phyloP scores from a whole-genome alignment of 2,113 vertebrate species.

The Murina feae region DNA sequence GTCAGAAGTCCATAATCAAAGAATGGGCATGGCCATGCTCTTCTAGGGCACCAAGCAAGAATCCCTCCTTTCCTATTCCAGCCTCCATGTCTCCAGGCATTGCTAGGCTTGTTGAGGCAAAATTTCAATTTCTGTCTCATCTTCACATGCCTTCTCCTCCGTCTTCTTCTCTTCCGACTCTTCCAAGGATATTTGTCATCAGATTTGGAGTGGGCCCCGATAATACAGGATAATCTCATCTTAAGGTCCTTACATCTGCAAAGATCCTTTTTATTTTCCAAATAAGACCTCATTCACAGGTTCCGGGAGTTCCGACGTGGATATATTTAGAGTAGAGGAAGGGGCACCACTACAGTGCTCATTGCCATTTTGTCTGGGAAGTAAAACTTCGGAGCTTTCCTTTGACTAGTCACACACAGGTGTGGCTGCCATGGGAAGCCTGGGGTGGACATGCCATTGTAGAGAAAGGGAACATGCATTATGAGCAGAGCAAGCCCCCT shows the following conservation, averaged over 20 bases:
- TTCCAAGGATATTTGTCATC: neutral
- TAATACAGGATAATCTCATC: neutral
- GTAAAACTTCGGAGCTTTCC: neutral
- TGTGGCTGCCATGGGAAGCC: neutral
- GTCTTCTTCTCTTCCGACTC: neutral
- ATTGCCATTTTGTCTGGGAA: neutral
- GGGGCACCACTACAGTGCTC: neutral
- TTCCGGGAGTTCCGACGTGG: neutral
- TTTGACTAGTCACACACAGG: neutral
- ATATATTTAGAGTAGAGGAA: neutral
- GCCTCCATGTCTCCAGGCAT: neutral
- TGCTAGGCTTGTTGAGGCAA: neutral
- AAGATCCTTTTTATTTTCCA: neutral
- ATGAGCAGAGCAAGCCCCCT: neutral
- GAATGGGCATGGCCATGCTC: neutral
- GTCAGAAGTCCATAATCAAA: neutral
- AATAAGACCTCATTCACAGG: neutral
- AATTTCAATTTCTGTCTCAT: neutral
- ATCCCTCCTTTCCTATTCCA: neutral
- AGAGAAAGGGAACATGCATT: neutral
- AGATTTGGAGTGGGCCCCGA: neutral
- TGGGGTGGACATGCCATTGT: neutral
- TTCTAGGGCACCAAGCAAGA: neutral
- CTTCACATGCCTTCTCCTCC: neutral
- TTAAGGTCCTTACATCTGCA: neutral